Conservation (phyloP, 2,888 invertebrate genomes). For the Erannis defoliaria region DNA sequence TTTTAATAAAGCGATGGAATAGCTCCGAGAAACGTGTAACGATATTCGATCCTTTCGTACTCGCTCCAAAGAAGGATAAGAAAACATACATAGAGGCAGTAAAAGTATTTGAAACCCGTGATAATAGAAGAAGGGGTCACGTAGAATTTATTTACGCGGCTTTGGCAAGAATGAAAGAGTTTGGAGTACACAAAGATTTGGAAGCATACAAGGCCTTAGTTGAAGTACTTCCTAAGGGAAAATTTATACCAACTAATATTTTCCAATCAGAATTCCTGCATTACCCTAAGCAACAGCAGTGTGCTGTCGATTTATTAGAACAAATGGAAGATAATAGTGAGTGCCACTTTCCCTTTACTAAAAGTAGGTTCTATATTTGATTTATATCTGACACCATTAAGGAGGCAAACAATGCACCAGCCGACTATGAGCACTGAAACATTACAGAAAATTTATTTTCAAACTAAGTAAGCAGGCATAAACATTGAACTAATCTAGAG, state of each 20-base stretch:
- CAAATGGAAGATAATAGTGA: conserved; percentile 98
- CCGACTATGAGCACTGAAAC: no score
- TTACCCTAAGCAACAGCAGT: conserved; percentile 98
- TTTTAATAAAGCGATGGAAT: conserved; percentile 69
- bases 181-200: conserved; percentile 94
- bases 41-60: conserved; percentile 79
- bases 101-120: conserved; percentile 90
- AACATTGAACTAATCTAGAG: no score
- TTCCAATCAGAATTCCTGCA: conserved; percentile 97
- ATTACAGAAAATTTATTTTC: no score
- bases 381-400: no score
- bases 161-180: conserved; percentile 94
- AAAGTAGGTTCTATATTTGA: no score
- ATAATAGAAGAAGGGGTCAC: conserved; percentile 92
- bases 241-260: conserved; percentile 92
- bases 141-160: conserved; percentile 98
- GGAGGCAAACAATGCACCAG: no score
- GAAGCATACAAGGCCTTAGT: conserved; percentile 95
- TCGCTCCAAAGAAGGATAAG: conserved; percentile 87
- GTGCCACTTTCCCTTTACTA: conserved; percentile 21
- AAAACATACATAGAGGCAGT: conserved; percentile 91
- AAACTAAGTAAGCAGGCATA: no score
- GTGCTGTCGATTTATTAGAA: conserved; percentile 95
- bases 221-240: conserved; percentile 95
- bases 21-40: conserved; percentile 73